Evolutionary conservation across 2,888 invertebrate species (phyloP).

Genomic region (Miltochrista miniata): DNA sequence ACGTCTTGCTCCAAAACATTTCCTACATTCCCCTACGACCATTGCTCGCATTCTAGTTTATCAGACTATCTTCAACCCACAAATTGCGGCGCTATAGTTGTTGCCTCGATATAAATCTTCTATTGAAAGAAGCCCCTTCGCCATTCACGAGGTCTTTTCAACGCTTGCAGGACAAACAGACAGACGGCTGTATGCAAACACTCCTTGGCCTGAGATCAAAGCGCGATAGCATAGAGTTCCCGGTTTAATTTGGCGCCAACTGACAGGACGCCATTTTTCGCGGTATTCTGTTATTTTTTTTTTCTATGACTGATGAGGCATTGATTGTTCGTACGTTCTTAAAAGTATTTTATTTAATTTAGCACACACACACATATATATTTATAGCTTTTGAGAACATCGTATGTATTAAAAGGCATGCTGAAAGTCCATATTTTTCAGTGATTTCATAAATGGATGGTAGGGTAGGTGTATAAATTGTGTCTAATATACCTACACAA

Average conservation of each 20-base stretch:
- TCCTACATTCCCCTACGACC: conserved; percentile 3
- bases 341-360: not conserved
- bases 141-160: conserved; percentile 73
- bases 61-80: conserved; percentile 75
- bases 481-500: no score
- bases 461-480: no score
- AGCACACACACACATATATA: no score
- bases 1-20: conserved; percentile 4
- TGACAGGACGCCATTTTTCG: conserved; percentile 71
- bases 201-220: conserved; percentile 77
- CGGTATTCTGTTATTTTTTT: conserved; percentile 32
- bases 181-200: conserved; percentile 68
- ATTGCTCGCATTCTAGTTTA: conserved; percentile 42
- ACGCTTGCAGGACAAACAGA: conserved; percentile 66
- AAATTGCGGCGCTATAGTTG: conserved; percentile 77
- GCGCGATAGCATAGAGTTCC: conserved; percentile 75
- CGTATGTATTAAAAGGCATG: no score
- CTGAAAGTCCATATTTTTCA: no score
- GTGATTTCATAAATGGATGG: no score
- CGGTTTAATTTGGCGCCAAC: conserved; percentile 81
- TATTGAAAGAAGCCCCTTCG: conserved; percentile 64
- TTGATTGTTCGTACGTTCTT: conserved; percentile 3
- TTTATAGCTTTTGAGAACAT: no score
- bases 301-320: conserved; percentile 7
- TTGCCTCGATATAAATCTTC: conserved; percentile 78